phyloP scores from a whole-genome alignment of 2,113 vertebrate species.

The Aldabrachelys gigantea region DNA sequence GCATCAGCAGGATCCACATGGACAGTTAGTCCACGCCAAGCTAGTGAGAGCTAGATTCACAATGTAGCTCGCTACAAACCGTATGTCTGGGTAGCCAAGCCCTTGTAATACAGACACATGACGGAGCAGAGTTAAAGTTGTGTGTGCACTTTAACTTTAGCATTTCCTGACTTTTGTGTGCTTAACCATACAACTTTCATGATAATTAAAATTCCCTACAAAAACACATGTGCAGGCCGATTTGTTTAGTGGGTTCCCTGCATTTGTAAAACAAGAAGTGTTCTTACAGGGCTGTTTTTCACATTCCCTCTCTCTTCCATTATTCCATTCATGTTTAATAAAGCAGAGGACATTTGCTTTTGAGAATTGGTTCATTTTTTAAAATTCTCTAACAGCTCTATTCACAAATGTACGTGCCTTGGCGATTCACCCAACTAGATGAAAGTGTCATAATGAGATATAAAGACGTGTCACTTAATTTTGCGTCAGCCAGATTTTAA shows the following conservation, averaged over 20 bases:
- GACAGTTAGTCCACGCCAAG: not conserved
- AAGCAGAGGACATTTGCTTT: constrained; percentile 38
- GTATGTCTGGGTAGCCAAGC: not conserved
- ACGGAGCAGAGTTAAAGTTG: constrained; percentile 6
- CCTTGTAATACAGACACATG: not conserved
- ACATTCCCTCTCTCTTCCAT: not conserved
- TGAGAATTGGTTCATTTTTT: not conserved
- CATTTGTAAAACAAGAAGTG: not conserved
- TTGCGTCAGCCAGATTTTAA: not conserved
- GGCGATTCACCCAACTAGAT: not conserved
- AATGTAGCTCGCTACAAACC: not conserved
- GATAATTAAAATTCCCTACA: no score
- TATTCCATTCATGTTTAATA: not conserved
- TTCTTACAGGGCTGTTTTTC: not conserved
- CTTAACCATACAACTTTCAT: not conserved
- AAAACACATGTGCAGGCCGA: not conserved
- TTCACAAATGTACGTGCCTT: not conserved
- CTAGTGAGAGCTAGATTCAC: not conserved
- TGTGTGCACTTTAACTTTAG: not conserved
- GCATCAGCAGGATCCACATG: not conserved
- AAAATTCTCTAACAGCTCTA: constrained; percentile 1
- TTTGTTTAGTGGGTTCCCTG: not conserved
- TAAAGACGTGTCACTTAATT: constrained; percentile 19
- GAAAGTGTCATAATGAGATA: constrained; percentile 20
- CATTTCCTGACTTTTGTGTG: rapidly evolving